Evolutionary conservation across 2,113 vertebrate genomes (phyloP), one percentile per base, ranked within the genome.

Genomic region (Notothenia coriiceps): DNA sequence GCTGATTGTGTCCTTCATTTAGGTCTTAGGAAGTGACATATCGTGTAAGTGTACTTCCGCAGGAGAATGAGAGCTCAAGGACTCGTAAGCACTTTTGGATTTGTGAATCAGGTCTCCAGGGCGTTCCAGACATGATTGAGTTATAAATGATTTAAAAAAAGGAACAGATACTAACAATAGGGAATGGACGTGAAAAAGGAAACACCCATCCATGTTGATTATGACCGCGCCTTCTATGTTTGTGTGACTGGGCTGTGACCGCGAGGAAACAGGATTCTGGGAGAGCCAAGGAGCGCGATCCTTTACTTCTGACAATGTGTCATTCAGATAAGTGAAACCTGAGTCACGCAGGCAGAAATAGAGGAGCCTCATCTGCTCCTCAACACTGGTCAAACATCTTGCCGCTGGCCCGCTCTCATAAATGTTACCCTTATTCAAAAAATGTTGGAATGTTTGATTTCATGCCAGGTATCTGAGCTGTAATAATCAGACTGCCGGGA

Each of bases 91-190:
- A 69, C 50, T 74, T 82, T 25, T 29, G 54, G 57, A 70, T 59
- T 68, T 49, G 62, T 86, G 70, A 70, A 77, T 80, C 78, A 87
- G 60, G n/a, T 15, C 73, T 35, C 15, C 4, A 70, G 81, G 86
- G 84, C 18, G 85, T 90, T 76, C 44, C 85, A 73, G 50, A 4
- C 52, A 70, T 83, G 73, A 73, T 57, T 61, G 56, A 77, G 35
- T 86, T 55, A 91, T 91, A 33, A 89, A 89, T 93, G 82, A 90
- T 88, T 22, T 11, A 56, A 83, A 70, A 85, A 75, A 75, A 51
- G 50, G 64, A 89, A 91, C 89, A 92, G 93, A 88, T 47, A 40
- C 6, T 47, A 86, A 92, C 86, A 92, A 93, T 77, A 51, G 35
- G 83, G 18, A 77, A 20, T 70, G 83, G 77, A 82, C 68, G 66